Evolutionary conservation across 2,797 vertebrate genomes (phyloP).

Genomic region (Platyrinchus mystaceus): DNA sequence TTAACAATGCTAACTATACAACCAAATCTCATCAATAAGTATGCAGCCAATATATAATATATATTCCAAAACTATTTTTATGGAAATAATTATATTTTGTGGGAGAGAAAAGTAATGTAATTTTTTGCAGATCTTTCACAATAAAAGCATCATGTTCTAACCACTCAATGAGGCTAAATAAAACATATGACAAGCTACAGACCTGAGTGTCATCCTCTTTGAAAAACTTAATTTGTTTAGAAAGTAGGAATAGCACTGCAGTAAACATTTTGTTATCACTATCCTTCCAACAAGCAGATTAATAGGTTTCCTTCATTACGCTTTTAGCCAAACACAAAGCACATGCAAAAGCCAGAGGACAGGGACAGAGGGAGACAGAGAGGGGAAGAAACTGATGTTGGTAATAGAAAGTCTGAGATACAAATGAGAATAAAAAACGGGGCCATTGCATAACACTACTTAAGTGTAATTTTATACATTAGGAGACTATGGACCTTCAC

Average conservation of each 20-base stretch:
- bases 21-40: not conserved
- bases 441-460: not conserved
- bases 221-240: not conserved
- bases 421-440: conserved; percentile 7
- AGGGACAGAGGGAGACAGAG: not conserved
- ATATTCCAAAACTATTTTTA: not conserved
- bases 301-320: conserved; percentile 55
- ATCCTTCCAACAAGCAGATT: not conserved
- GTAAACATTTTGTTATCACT: not conserved
- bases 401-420: not conserved
- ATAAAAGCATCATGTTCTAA: not conserved
- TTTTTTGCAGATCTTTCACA: not conserved
- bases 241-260: not conserved
- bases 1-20: not conserved
- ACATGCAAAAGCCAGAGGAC: conserved; percentile 56
- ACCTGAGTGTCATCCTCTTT: not conserved
- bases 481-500: not conserved
- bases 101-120: not conserved
- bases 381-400: not conserved
- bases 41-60: not conserved
- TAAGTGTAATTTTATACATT: not conserved
- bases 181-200: not conserved
- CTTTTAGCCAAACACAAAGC: conserved; percentile 51
- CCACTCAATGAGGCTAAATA: not conserved
- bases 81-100: not conserved